Percentiles rank a stretch among this genome's conserved stretches.
Evolutionary conservation across 1,140 invertebrate genomes (phyloP).

Genomic region (Caenorhabditis tropicalis): DNA sequence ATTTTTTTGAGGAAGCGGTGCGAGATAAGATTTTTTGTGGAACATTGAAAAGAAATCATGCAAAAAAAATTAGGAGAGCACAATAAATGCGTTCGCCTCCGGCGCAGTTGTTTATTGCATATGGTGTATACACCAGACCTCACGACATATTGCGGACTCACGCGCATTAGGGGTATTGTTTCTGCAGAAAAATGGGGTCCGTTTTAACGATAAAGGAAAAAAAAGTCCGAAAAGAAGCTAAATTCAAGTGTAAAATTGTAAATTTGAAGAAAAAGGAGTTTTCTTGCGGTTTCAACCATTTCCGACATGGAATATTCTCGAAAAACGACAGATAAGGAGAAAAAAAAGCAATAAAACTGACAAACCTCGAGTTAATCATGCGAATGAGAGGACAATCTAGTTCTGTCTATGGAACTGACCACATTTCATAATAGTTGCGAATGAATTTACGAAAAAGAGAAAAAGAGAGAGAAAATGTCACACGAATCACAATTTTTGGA

Average conservation of each 20-base stretch:
- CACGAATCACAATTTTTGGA: not conserved
- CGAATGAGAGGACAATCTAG: not conserved
- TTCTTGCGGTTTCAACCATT: too few species aligned
- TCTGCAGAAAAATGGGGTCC: not conserved
- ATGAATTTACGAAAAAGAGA: not conserved
- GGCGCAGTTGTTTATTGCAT: not conserved
- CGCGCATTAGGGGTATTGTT: not conserved
- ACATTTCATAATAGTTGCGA: not conserved
- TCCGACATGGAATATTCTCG: too few species aligned
- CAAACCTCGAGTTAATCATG: too few species aligned
- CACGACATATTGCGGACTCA: not conserved
- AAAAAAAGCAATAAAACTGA: not conserved
- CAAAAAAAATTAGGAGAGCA: not conserved
- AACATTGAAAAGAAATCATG: not conserved
- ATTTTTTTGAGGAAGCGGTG: not conserved
- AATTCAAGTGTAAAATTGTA: not conserved
- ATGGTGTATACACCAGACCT: not conserved
- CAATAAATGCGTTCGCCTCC: not conserved
- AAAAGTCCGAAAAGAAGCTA: not conserved
- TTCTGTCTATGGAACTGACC: not conserved
- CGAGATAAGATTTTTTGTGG: not conserved
- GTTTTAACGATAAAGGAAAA: not conserved
- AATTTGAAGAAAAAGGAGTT: not conserved
- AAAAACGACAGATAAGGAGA: not conserved
- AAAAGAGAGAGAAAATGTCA: not conserved